Percentiles rank a stretch among this genome's conserved stretches.
These are phyloP conservation scores for Eristalinus sepulchralis DNA, from an alignment of 2,888 invertebrate species.

Conservation along the genomic window DNA sequence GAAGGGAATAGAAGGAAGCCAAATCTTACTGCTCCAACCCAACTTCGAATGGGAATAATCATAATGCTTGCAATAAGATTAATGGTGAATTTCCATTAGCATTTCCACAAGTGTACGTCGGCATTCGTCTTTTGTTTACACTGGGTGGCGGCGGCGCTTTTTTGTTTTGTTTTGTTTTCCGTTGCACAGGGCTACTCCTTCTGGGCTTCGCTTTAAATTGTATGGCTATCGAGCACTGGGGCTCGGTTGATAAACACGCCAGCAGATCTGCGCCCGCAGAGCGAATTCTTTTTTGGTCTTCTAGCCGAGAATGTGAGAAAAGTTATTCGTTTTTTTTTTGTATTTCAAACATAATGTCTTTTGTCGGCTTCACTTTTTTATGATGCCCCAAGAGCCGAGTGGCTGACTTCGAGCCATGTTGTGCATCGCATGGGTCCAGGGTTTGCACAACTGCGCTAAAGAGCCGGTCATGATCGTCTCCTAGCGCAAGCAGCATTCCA, in stretches of 20 bases:
- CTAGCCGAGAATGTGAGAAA: conserved; percentile 70
- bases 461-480: conserved; percentile 61
- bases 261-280: conserved; percentile 6
- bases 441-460: conserved; percentile 59
- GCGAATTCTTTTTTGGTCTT: conserved; percentile 65
- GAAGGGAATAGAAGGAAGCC: conserved; percentile 12
- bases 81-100: conserved; percentile 65
- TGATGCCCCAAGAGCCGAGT: conserved; percentile 50
- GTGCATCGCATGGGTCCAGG: conserved; percentile 26
- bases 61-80: conserved; percentile 65
- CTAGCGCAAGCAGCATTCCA: conserved; percentile 64
- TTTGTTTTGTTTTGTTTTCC: neutral
- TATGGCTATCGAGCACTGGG: conserved; percentile 41
- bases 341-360: conserved; percentile 69
- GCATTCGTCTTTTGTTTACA: conserved; percentile 62
- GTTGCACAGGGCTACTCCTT: conserved; percentile 19
- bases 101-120: conserved; percentile 59
- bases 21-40: neutral
- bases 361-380: conserved; percentile 67
- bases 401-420: conserved; percentile 42
- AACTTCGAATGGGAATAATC: conserved; percentile 59
- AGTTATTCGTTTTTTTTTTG: conserved; percentile 4
- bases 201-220: conserved; percentile 26
- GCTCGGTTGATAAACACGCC: conserved; percentile 63
- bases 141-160: conserved; percentile 21